Evolutionary conservation across 2,113 vertebrate genomes (phyloP).

Genomic region (Pterocles orientalis): DNA sequence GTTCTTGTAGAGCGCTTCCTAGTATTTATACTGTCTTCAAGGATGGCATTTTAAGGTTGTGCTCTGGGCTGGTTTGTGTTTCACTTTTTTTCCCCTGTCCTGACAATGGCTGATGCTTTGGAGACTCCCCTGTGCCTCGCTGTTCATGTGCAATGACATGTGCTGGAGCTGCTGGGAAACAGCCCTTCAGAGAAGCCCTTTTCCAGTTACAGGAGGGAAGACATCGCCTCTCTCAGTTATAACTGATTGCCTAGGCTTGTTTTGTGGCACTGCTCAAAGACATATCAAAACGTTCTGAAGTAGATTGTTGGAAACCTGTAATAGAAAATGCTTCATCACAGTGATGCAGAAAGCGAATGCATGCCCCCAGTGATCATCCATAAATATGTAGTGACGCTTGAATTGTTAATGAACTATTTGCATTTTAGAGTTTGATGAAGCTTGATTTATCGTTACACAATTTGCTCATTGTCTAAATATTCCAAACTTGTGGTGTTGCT

Average conservation of each 20-base stretch:
- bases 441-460: constrained; percentile 19
- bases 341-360: not conserved
- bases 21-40: not conserved
- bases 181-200: not conserved
- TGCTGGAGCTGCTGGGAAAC: not conserved
- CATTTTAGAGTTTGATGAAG: constrained; percentile 32
- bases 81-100: not conserved
- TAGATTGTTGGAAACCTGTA: not conserved
- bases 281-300: not conserved
- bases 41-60: not conserved
- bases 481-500: not conserved
- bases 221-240: not conserved
- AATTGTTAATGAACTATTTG: constrained; percentile 52
- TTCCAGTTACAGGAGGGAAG: not conserved
- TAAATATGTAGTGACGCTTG: constrained; percentile 11
- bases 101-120: not conserved
- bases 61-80: not conserved
- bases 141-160: not conserved
- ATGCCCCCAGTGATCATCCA: not conserved
- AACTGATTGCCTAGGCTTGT: not conserved
- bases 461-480: constrained; percentile 35
- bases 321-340: constrained; percentile 13
- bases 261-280: not conserved
- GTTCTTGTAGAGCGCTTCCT: not conserved
- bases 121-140: not conserved